Evolutionary conservation across 2,888 invertebrate genomes (phyloP).

Genomic region (Morpho deidamia): DNA sequence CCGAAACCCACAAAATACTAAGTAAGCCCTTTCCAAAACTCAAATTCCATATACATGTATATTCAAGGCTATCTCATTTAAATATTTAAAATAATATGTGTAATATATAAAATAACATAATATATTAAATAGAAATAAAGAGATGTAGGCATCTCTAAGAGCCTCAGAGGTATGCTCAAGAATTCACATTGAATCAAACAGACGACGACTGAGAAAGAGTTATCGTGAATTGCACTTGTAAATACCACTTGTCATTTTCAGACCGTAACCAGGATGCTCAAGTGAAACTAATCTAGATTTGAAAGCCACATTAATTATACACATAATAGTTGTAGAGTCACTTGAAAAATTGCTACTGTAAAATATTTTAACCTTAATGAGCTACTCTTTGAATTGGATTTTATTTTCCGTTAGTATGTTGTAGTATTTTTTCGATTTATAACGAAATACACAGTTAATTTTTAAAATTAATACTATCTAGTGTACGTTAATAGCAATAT

Average conservation of each 20-base stretch:
- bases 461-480: too few relatives aligned
- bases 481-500: too few relatives aligned
- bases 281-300: constrained; percentile 15
- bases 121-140: too few relatives aligned
- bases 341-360: background rate
- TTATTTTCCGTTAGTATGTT: background rate
- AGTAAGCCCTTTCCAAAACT: too few relatives aligned
- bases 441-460: too few relatives aligned
- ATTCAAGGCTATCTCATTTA: too few relatives aligned
- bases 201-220: constrained; percentile 9
- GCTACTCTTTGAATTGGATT: background rate
- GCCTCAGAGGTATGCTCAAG: too few relatives aligned
- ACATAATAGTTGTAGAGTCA: background rate
- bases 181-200: background rate
- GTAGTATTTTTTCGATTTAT: background rate
- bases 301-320: constrained; percentile 8
- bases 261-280: constrained; percentile 14
- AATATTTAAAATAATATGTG: too few relatives aligned
- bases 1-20: too few relatives aligned
- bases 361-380: background rate
- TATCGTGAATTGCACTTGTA: constrained; percentile 9
- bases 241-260: constrained; percentile 18
- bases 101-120: too few relatives aligned
- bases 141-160: too few relatives aligned
- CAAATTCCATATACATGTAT: too few relatives aligned